Percentiles rank a stretch among this genome's conserved stretches.
Evolutionary conservation across 2,113 vertebrate genomes (phyloP).

Genomic region (Zosterops borbonicus): DNA sequence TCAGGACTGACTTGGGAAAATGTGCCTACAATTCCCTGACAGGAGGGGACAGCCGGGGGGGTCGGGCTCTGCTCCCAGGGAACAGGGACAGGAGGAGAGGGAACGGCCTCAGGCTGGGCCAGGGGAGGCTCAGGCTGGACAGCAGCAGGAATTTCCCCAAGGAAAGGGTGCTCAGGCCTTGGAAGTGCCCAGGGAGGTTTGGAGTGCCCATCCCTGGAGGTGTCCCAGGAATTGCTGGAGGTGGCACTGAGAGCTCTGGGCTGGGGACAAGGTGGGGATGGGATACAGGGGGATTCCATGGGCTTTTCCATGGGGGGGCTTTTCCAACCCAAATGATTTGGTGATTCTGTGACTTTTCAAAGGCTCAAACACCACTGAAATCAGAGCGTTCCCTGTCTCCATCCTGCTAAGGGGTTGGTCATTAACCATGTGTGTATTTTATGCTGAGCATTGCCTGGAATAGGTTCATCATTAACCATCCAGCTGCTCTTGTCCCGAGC

Average conservation of each 20-base stretch:
- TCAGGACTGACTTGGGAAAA: background rate
- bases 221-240: rapidly evolving
- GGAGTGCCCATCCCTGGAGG: background rate
- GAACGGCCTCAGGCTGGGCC: background rate
- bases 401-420: background rate
- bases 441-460: background rate
- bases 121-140: background rate
- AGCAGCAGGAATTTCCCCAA: background rate
- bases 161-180: background rate
- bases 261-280: background rate
- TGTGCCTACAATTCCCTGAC: rapidly evolving
- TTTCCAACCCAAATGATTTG: rapidly evolving
- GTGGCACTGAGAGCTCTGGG: background rate
- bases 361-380: background rate
- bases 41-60: background rate
- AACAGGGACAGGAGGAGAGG: background rate
- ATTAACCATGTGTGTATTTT: background rate
- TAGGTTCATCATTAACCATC: background rate
- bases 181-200: background rate
- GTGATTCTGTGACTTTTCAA: background rate
- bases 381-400: background rate
- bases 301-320: background rate
- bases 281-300: rapidly evolving
- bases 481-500: background rate
- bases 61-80: background rate